phyloP scores from a whole-genome alignment of 2,113 vertebrate species.

The Sula dactylatra region DNA sequence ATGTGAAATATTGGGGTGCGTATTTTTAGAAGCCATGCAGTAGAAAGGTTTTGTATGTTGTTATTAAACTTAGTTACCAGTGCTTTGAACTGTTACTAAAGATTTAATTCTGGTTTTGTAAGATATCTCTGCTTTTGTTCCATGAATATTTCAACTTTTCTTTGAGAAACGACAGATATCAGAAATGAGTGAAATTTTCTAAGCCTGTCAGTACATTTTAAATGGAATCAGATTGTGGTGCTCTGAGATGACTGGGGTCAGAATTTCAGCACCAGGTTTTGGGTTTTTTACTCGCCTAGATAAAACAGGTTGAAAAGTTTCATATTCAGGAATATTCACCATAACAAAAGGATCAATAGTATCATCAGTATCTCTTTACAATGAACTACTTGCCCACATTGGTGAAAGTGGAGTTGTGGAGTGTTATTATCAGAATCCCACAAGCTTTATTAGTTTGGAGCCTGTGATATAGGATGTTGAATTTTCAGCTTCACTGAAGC shows the following conservation, averaged over 20 bases:
- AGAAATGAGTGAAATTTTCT: background rate
- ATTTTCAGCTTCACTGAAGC: background rate
- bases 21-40: background rate
- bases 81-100: background rate
- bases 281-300: background rate
- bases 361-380: background rate
- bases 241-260: background rate
- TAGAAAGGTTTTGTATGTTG: background rate
- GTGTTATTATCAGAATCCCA: background rate
- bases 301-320: background rate
- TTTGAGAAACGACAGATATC: background rate
- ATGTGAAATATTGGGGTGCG: background rate
- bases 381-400: background rate
- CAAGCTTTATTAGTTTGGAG: background rate
- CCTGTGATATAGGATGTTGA: background rate
- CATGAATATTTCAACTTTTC: background rate
- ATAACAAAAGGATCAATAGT: background rate
- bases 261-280: background rate
- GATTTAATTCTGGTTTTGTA: background rate
- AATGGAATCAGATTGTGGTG: background rate
- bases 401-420: background rate
- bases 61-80: background rate
- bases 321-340: background rate
- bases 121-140: background rate
- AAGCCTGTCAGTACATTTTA: background rate